These are phyloP conservation scores for Hipparchia semele DNA, from an alignment of 2,888 invertebrate genomes.

Conservation along the genomic window DNA sequence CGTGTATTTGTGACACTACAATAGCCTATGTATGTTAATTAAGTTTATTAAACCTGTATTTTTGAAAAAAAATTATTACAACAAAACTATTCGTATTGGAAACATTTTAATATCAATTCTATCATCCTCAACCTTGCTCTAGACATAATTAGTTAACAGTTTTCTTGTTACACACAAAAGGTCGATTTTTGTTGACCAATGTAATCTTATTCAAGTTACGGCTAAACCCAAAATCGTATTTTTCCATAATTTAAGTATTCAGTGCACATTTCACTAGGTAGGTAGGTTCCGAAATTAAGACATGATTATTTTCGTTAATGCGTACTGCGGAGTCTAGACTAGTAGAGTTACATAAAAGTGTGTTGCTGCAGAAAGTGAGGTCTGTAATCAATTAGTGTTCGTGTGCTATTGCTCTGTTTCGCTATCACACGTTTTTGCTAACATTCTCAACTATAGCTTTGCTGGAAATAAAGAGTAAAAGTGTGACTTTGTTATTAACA, in stretches of 20 bases:
- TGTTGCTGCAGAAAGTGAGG: conserved; percentile 56
- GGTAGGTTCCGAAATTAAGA: conserved; percentile 32
- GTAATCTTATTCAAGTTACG: no score
- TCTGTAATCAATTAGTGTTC: conserved; percentile 63
- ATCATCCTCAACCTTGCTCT: no score
- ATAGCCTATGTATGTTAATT: no score
- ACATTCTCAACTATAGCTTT: conserved; percentile 48
- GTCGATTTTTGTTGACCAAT: no score
- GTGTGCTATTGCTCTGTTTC: conserved; percentile 59
- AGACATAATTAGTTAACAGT: no score
- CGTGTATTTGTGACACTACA: no score
- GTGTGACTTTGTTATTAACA: conserved; percentile 2
- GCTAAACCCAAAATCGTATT: no score
- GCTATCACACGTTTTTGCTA: conserved; percentile 61
- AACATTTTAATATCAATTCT: no score
- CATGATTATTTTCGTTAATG: conserved; percentile 21
- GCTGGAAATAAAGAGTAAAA: conserved; percentile 21
- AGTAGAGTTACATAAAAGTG: conserved; percentile 46
- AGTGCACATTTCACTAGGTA: conserved; percentile 3
- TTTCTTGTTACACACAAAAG: no score
- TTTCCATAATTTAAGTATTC: conserved; percentile 23
- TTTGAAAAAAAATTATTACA: no score
- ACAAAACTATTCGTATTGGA: no score
- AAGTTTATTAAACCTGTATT: no score
- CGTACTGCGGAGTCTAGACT: not conserved